phyloP scores from a whole-genome alignment of 2,888 invertebrate genomes.

The Pristionchus maxplancki region DNA sequence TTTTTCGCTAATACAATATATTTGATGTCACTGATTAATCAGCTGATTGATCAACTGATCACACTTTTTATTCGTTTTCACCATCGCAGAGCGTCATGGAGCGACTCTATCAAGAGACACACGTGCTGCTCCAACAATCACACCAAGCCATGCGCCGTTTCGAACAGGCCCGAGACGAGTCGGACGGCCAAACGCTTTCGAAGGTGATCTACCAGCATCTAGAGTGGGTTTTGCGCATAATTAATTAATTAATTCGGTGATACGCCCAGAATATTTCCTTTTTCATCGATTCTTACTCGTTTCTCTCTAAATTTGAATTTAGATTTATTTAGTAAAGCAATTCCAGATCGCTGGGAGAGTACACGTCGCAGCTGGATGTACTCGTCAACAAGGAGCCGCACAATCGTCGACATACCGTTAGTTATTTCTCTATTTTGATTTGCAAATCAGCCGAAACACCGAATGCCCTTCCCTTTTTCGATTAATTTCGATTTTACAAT shows the following conservation, averaged over 20 bases:
- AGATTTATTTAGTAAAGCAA: not conserved
- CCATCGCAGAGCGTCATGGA: constrained; percentile 70
- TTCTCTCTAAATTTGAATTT: not conserved
- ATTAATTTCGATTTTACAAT: no score
- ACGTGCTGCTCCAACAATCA: constrained; percentile 66
- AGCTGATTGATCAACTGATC: no score
- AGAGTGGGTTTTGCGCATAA: constrained; percentile 60
- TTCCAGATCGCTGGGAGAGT: constrained; percentile 65
- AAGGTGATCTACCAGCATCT: constrained; percentile 67
- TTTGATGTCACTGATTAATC: not conserved
- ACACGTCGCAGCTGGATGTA: constrained; percentile 63
- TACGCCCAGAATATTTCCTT: not conserved
- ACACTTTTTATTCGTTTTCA: not conserved
- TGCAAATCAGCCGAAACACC: constrained; percentile 63
- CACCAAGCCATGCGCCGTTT: constrained; percentile 67
- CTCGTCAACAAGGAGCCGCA: constrained; percentile 69
- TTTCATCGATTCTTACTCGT: not conserved
- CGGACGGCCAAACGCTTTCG: constrained; percentile 70
- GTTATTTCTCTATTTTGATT: constrained; percentile 43
- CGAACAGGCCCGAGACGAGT: constrained; percentile 69
- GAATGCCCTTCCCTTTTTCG: no score
- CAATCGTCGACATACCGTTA: constrained; percentile 62
- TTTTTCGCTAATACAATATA: no score
- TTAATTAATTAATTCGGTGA: not conserved
- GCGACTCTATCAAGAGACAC: constrained; percentile 71